phyloP scores from a whole-genome alignment of 2,888 invertebrate genomes.

The Atethmia centrago region DNA sequence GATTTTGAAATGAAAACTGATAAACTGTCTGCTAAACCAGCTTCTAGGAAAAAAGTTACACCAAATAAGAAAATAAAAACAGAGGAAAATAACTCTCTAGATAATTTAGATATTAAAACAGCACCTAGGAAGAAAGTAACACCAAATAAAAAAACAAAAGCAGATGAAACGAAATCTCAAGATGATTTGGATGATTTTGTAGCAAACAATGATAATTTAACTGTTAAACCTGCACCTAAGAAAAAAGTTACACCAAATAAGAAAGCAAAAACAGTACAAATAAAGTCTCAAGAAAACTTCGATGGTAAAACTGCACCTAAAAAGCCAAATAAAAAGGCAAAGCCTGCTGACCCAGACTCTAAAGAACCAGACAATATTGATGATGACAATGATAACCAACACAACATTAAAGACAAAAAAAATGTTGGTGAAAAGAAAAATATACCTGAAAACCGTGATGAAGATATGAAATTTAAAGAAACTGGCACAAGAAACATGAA shows the following conservation, averaged over 20 bases:
- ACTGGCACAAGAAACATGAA: slow-evolving; percentile 36
- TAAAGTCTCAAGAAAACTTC: slow-evolving; percentile 36
- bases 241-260: slow-evolving; percentile 45
- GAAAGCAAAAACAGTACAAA: slow-evolving; percentile 1
- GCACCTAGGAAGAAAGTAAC: slow-evolving; percentile 45
- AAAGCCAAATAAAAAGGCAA: slow-evolving; percentile 51
- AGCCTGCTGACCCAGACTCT: slow-evolving; percentile 6
- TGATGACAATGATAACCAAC: background rate
- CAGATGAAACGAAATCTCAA: slow-evolving; percentile 12
- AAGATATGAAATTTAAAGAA: slow-evolving; percentile 34
- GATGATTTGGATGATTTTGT: slow-evolving; percentile 59
- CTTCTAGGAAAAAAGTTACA: slow-evolving; percentile 46
- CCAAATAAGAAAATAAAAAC: slow-evolving; percentile 48
- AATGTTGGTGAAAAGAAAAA: slow-evolving; percentile 10
- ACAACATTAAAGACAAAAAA: slow-evolving; percentile 16
- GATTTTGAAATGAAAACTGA: slow-evolving; percentile 57
- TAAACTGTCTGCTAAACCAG: slow-evolving; percentile 34
- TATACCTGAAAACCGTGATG: slow-evolving; percentile 15
- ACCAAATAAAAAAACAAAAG: slow-evolving; percentile 20
- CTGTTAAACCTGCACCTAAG: slow-evolving; percentile 35
- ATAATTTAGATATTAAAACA: slow-evolving; percentile 54
- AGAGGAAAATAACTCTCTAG: slow-evolving; percentile 11
- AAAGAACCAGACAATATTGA: slow-evolving; percentile 9
- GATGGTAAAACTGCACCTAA: slow-evolving; percentile 42
- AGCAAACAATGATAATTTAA: slow-evolving; percentile 36